A percentile compares a stretch with the other conserved stretches of the same genome.
phyloP scores from a whole-genome alignment of 2,797 vertebrate species.

The Novumbra hubbsi region DNA sequence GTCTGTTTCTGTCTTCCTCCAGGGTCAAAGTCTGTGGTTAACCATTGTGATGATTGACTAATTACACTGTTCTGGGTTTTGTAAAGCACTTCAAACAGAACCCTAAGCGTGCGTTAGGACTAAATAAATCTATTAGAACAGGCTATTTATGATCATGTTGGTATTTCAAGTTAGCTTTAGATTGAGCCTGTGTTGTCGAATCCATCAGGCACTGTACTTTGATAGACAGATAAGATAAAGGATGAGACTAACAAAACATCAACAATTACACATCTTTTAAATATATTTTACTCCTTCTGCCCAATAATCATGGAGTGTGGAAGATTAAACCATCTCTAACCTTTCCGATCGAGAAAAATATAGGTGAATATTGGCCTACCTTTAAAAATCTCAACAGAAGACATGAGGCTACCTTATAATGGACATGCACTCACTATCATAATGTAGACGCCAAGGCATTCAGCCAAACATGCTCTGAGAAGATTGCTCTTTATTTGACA shows the following conservation, averaged over 20 bases:
- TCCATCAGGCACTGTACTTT: conserved; percentile 1
- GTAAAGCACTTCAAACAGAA: background rate
- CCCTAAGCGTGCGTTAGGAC: background rate
- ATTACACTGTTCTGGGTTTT: background rate
- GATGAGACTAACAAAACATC: background rate
- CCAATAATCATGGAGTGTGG: background rate
- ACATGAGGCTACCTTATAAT: background rate
- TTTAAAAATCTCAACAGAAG: background rate
- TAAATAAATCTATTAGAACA: background rate
- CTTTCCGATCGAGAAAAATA: background rate
- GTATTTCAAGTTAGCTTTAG: background rate
- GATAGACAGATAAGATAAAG: background rate
- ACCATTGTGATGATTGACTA: conserved; percentile 30
- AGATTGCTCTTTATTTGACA: conserved; percentile 63
- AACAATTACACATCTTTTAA: background rate
- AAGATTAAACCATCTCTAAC: background rate
- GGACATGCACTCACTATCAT: conserved; percentile 68
- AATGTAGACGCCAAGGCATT: conserved; percentile 72
- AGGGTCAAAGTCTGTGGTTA: conserved; percentile 65
- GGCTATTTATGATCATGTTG: background rate
- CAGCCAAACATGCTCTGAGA: conserved; percentile 71
- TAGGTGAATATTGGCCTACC: background rate
- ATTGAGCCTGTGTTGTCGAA: no score
- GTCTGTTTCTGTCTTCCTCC: conserved; percentile 3
- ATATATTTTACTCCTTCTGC: background rate